phyloP scores from a whole-genome alignment of 2,888 invertebrate genomes.

The Noctua janthe region DNA sequence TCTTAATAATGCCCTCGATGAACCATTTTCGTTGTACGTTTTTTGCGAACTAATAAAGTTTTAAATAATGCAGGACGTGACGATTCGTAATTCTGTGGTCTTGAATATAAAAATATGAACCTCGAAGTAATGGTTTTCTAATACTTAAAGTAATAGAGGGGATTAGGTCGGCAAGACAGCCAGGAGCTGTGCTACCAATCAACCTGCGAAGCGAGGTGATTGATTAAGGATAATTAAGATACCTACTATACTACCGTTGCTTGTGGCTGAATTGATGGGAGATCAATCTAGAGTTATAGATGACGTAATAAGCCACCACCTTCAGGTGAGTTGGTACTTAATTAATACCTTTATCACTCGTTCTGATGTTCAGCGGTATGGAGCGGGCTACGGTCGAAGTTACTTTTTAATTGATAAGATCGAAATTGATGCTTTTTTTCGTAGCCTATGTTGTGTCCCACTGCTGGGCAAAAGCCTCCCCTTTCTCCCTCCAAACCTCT shows the following conservation, averaged over 20 bases:
- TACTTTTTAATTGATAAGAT: not conserved
- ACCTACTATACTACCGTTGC: not conserved
- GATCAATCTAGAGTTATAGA: slow-evolving; percentile 31
- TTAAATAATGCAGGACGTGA: slow-evolving; percentile 42
- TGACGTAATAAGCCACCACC: slow-evolving; percentile 20
- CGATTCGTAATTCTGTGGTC: slow-evolving; percentile 24
- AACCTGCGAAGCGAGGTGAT: slow-evolving; percentile 28
- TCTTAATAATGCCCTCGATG: slow-evolving; percentile 56
- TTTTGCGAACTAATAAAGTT: slow-evolving; percentile 54
- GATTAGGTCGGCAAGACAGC: not conserved
- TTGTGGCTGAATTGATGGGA: slow-evolving; percentile 38
- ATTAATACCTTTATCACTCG: not conserved
- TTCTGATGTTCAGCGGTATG: not conserved
- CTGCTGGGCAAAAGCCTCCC: too few relatives aligned
- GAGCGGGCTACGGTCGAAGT: not conserved
- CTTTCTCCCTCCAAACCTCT: too few relatives aligned
- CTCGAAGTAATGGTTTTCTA: slow-evolving; percentile 9
- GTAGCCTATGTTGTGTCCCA: too few relatives aligned
- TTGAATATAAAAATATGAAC: slow-evolving; percentile 36
- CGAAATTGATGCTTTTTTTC: too few relatives aligned
- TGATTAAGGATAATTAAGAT: slow-evolving; percentile 45
- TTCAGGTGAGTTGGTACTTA: not conserved
- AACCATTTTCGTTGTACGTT: slow-evolving; percentile 50
- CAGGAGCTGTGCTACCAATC: slow-evolving; percentile 1
- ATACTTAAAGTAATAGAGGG: slow-evolving; percentile 10